These are phyloP conservation scores for Rostratula benghalensis DNA, from an alignment of 2,113 vertebrate genomes.

Conservation along the genomic window DNA sequence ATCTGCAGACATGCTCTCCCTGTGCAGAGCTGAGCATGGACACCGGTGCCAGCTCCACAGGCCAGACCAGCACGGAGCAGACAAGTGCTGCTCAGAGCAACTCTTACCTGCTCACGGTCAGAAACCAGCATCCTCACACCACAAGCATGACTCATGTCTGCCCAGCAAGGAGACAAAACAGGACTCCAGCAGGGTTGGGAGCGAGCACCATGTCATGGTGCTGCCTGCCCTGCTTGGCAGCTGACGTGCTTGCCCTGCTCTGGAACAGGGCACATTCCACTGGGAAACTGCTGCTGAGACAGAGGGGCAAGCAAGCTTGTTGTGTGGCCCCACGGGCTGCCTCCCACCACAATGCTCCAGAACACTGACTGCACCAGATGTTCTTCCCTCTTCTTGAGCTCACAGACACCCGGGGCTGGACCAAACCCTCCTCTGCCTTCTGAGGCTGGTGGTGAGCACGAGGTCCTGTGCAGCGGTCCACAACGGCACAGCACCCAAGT, in stretches of 20 bases:
- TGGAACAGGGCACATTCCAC: not conserved
- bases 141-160: not conserved
- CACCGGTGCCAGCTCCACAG: not conserved
- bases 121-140: not conserved
- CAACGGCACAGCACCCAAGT: fast-evolving
- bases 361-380: fast-evolving
- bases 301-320: fast-evolving
- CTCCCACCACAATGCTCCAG: fast-evolving
- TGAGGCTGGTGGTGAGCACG: not conserved
- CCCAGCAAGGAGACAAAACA: not conserved
- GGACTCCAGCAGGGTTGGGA: not conserved
- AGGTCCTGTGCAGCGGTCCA: not conserved
- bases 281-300: fast-evolving
- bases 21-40: fast-evolving
- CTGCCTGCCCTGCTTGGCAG: not conserved
- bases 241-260: not conserved
- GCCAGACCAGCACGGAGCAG: not conserved
- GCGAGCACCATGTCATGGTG: fast-evolving
- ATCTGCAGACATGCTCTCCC: not conserved
- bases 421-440: not conserved
- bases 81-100: not conserved
- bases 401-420: fast-evolving
- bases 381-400: not conserved
- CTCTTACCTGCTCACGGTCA: fast-evolving
- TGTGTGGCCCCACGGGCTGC: fast-evolving